Evolutionary conservation across 2,888 invertebrate genomes (phyloP), one percentile per base, ranked within the genome.

Genomic region (Cheiracanthium punctorium): DNA sequence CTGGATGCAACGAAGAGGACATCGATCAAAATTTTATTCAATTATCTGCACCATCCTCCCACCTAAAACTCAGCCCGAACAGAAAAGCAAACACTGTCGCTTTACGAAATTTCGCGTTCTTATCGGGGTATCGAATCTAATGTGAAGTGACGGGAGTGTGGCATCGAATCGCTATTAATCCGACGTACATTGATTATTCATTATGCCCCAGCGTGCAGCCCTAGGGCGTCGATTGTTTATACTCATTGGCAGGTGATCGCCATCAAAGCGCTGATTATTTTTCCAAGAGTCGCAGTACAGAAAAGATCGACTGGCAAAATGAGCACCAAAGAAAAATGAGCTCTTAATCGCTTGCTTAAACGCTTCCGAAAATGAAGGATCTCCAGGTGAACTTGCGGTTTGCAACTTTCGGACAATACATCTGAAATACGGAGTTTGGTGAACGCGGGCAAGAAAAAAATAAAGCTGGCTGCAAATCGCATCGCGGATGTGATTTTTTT

Each of bases 161-260:
- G 48, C 48, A 48, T 58, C 1, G 24, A 7, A 58, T 58, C 58
- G 58, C 24, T 20, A 58, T 69, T 32, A 69, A 69, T 67, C 69
- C 37, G 7, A 14, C 17, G 30, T 72, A n/a, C 70, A 69, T 85
- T 67, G 77, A 85, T 85, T 85, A 79, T 79, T 79, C 79, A 79
- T 74, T 37, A 32, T 33, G 58, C 29, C 37, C 69, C 58, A n/a
- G 4, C 32, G 28, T 1, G 64, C n/a, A 41, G 52, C 58, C 72
- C 69, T 28, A 74, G 52, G 74, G 73, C 73, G 52, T 69, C 79
- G 67, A 70, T 69, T 85, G 84, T 85, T 85, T 85, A 79, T 77
- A 85, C 69, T 85, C 41, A n/a, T 14, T 43, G 79, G 79, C 84
- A 85, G 84, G 79, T 85, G 84, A 74, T 64, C 20, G 71, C 37